Percentiles rank a stretch among this genome's conserved stretches.
Evolutionary conservation across 37 sponge, comb jelly and placozoan genomes (phyloP).

Genomic region (Lycopodina hypogea): DNA sequence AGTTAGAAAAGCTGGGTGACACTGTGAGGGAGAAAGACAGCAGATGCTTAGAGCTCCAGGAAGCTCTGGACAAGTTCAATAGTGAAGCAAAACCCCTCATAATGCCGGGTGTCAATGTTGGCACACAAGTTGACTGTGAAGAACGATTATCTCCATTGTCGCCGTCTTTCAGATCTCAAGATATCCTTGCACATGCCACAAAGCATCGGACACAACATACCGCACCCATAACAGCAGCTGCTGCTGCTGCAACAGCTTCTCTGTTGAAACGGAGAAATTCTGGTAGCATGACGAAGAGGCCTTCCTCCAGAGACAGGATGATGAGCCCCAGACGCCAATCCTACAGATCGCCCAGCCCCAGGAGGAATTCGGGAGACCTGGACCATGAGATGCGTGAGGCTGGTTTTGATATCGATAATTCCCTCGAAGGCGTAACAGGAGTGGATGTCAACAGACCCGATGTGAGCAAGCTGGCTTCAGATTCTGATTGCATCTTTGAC

Average conservation of each 20-base stretch:
- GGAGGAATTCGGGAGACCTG: constrained; percentile 12
- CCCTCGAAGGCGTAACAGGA: constrained; percentile 38
- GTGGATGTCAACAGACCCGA: constrained; percentile 20
- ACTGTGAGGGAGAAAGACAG: constrained; percentile 8
- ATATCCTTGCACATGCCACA: neutral
- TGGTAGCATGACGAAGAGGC: neutral
- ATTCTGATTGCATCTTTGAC: neutral
- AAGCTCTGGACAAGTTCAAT: constrained; percentile 6
- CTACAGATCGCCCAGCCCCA: constrained; percentile 9
- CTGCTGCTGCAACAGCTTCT: no score
- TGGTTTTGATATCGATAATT: constrained; percentile 29
- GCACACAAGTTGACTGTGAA: neutral
- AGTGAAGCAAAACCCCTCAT: neutral
- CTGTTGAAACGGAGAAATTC: no score
- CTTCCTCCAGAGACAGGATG: neutral
- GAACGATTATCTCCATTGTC: neutral
- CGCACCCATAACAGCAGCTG: neutral
- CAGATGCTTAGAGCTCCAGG: constrained; percentile 6
- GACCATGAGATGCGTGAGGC: constrained; percentile 40
- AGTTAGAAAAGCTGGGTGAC: neutral
- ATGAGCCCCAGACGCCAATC: neutral
- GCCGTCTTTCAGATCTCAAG: neutral
- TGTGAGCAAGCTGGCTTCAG: neutral
- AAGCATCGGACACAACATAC: neutral
- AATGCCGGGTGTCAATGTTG: neutral